Conservation (phyloP, 2,888 invertebrate species). For the Rhagophthalmus giganteus region DNA sequence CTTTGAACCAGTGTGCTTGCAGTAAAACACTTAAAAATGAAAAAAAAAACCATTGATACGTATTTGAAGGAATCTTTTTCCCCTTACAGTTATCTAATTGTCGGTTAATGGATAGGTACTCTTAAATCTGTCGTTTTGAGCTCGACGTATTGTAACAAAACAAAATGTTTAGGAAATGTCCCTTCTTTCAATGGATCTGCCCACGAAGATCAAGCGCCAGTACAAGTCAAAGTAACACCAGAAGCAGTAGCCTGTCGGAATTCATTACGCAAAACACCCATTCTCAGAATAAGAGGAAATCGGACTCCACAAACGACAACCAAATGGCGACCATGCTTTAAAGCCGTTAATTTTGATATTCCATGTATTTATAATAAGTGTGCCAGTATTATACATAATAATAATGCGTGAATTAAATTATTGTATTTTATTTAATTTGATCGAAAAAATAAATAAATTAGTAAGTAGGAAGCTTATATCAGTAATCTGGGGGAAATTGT, state of each 20-base stretch:
- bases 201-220: conserved; percentile 39
- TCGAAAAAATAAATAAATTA: too few relatives aligned
- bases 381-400: neutral
- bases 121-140: too few relatives aligned
- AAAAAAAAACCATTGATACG: too few relatives aligned
- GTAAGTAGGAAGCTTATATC: too few relatives aligned
- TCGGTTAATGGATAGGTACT: too few relatives aligned
- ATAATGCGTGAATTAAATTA: conserved; percentile 45
- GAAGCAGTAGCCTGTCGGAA: conserved; percentile 53
- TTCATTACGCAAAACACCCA: conserved; percentile 42
- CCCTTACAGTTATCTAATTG: too few relatives aligned
- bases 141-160: neutral
- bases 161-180: conserved; percentile 39
- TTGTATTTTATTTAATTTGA: neutral
- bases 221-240: conserved; percentile 58
- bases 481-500: too few relatives aligned
- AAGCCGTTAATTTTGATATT: conserved; percentile 15
- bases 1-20: too few relatives aligned
- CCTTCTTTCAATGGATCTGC: conserved; percentile 46
- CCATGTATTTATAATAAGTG: too few relatives aligned
- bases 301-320: conserved; percentile 29
- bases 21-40: too few relatives aligned
- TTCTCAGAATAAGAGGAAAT: neutral
- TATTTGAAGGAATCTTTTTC: too few relatives aligned
- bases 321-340: conserved; percentile 41